Percentiles rank a stretch among this genome's conserved stretches.
phyloP scores from a whole-genome alignment of 35 echinoderm and acorn worm species.

The Apostichopus parvimensis region DNA sequence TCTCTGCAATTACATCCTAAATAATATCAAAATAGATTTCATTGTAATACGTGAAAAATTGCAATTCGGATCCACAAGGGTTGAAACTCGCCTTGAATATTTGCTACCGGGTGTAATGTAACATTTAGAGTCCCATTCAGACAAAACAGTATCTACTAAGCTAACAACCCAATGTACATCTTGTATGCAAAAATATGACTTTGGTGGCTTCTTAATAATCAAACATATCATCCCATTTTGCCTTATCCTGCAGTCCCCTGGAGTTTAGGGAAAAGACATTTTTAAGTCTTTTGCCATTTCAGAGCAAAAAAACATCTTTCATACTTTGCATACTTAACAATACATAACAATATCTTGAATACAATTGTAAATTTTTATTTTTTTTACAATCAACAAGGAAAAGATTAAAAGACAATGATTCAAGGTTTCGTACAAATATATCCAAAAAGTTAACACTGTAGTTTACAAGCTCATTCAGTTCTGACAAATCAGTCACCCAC shows the following conservation, averaged over 20 bases:
- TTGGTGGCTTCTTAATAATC: not conserved
- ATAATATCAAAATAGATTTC: too few relatives aligned
- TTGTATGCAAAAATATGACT: not conserved
- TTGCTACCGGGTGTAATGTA: slow-evolving; percentile 33
- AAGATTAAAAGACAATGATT: too few relatives aligned
- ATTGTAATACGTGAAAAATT: not conserved
- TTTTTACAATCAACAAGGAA: too few relatives aligned
- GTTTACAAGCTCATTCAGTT: too few relatives aligned
- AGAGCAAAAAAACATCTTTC: not conserved
- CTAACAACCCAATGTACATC: slow-evolving; percentile 11
- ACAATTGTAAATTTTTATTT: too few relatives aligned
- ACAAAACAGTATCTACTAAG: not conserved
- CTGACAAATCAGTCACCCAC: too few relatives aligned
- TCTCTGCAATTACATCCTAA: too few relatives aligned
- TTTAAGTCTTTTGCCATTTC: not conserved
- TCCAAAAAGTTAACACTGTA: too few relatives aligned
- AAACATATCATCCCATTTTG: not conserved
- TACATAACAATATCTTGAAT: too few relatives aligned
- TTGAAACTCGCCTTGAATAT: not conserved
- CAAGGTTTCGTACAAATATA: too few relatives aligned
- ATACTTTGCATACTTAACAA: not conserved
- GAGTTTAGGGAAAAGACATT: not conserved
- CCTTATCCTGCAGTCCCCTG: not conserved
- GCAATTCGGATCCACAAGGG: not conserved
- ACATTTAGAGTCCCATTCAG: not conserved